These are phyloP conservation scores for Zapus hudsonius DNA, from an alignment of 2,113 vertebrate genomes.

Conservation along the genomic window DNA sequence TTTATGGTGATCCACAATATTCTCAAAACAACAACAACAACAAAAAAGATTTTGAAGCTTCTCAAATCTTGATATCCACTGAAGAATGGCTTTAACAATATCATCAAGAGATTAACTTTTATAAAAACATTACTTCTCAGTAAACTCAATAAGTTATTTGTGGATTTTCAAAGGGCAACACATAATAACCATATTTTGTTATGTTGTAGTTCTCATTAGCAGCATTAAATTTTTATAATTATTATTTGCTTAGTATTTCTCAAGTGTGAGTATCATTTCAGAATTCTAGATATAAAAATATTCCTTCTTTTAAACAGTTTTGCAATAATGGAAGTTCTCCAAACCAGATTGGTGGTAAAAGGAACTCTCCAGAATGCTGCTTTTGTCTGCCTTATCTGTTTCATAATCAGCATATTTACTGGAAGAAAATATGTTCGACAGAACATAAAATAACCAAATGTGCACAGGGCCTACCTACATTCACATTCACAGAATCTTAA, in stretches of 20 bases:
- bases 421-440: neutral
- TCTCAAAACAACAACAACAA: too few relatives aligned
- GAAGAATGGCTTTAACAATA: neutral
- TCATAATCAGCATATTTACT: neutral
- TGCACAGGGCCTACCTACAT: neutral
- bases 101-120: neutral
- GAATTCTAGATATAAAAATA: neutral
- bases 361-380: neutral
- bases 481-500: neutral
- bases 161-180: slow-evolving; percentile 4
- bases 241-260: slow-evolving; percentile 41
- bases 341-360: rapidly evolving
- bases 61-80: neutral
- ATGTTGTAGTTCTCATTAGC: neutral
- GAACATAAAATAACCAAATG: neutral
- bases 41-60: neutral
- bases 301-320: neutral
- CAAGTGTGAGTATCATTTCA: neutral
- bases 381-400: neutral
- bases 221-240: slow-evolving; percentile 38
- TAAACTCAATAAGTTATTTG: slow-evolving; percentile 1
- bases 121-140: neutral
- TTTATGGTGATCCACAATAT: neutral
- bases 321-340: neutral
- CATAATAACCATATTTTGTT: neutral